Conservation (phyloP, 92 coral and sea anemone species). For the Heliopora coerulea region DNA sequence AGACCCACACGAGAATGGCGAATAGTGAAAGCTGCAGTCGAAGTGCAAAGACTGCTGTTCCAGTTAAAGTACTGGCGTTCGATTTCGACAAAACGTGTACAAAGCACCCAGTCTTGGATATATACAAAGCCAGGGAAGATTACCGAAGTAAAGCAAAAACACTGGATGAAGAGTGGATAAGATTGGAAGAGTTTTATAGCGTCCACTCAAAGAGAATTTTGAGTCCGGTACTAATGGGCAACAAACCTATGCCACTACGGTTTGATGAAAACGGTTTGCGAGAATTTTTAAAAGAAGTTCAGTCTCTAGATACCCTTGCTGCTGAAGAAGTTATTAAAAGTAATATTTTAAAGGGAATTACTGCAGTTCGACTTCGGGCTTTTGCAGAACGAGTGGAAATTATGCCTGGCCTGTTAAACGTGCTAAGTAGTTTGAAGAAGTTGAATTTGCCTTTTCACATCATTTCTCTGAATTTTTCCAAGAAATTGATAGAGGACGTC, state of each 20-base stretch:
- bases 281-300: conserved; percentile 59
- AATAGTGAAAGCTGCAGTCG: too few species aligned
- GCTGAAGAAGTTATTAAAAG: conserved; percentile 72
- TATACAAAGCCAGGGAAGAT: conserved; percentile 82
- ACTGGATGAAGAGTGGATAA: conserved; percentile 71
- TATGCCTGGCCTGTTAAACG: conserved; percentile 69
- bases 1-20: too few species aligned
- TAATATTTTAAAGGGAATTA: conserved; percentile 72
- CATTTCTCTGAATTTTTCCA: conserved; percentile 89
- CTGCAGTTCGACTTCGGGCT: conserved; percentile 56
- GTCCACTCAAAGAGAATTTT: conserved; percentile 51
- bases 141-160: conserved; percentile 55
- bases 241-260: conserved; percentile 28
- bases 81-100: conserved; percentile 98
- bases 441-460: conserved; percentile 60
- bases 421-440: conserved; percentile 57
- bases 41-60: too few species aligned
- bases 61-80: conserved; percentile 73
- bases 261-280: conserved; percentile 64
- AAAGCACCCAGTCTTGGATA: conserved; percentile 67
- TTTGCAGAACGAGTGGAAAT: conserved; percentile 66
- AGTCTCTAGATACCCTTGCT: conserved; percentile 53
- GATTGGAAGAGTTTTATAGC: conserved; percentile 58
- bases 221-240: conserved; percentile 31
- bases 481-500: conserved; percentile 64